Conservation (phyloP, 30 jellyfish, hydroid and myxozoan species). For the Pseudorhiza aurosa region DNA sequence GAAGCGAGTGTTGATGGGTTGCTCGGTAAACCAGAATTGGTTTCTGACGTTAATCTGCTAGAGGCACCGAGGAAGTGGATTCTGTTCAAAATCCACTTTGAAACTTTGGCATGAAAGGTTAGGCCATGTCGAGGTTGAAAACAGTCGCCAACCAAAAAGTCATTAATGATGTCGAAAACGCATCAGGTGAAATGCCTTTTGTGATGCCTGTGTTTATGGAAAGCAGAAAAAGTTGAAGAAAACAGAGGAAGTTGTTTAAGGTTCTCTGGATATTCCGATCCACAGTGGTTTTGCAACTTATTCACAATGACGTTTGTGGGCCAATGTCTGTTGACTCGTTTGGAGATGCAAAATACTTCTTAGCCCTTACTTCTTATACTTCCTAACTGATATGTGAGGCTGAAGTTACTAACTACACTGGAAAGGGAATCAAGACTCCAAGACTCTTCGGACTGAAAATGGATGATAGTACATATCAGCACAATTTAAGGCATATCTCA, state of each 20-base stretch:
- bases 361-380: slow-evolving; percentile 10
- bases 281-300: neutral
- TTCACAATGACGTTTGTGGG: slow-evolving; percentile 33
- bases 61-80: slow-evolving; percentile 18
- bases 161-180: slow-evolving; percentile 2
- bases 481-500: slow-evolving; percentile 19
- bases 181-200: slow-evolving; percentile 25
- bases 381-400: slow-evolving; percentile 16
- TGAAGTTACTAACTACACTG: neutral
- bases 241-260: neutral
- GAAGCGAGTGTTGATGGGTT: slow-evolving; percentile 22
- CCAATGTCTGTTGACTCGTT: slow-evolving; percentile 27
- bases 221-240: no score
- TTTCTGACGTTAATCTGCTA: slow-evolving; percentile 22
- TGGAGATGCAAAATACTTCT: slow-evolving; percentile 25
- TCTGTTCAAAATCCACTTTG: slow-evolving; percentile 19
- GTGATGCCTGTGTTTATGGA: slow-evolving; percentile 25
- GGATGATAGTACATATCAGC: slow-evolving; percentile 28
- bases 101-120: slow-evolving; percentile 28
- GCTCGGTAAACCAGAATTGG: slow-evolving; percentile 30
- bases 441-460: slow-evolving; percentile 13
- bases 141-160: slow-evolving; percentile 12
- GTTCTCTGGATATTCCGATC: neutral
- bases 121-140: slow-evolving; percentile 27
- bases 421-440: slow-evolving; percentile 1